These are phyloP conservation scores for Minunthozetes semirufus DNA, from an alignment of 2,888 invertebrate species.

Conservation along the genomic window DNA sequence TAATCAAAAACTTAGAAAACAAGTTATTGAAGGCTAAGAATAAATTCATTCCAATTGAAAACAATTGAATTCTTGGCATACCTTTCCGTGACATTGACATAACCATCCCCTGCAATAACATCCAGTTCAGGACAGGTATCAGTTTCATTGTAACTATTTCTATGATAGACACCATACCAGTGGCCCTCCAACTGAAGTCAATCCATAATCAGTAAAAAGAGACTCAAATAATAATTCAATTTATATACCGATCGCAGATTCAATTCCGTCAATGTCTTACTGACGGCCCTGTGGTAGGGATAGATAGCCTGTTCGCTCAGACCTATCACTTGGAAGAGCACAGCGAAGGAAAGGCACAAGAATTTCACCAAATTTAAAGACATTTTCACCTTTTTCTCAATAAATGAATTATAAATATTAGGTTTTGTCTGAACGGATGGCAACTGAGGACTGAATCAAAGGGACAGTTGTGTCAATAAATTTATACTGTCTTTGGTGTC, in stretches of 20 bases:
- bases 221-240: background rate
- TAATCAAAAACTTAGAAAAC: background rate
- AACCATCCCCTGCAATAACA: background rate
- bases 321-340: background rate
- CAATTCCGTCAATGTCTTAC: background rate
- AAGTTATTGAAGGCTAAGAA: no score
- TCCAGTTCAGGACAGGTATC: constrained; percentile 8
- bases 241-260: background rate
- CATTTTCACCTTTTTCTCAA: background rate
- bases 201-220: background rate
- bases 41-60: no score
- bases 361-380: background rate
- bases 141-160: background rate
- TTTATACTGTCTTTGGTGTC: background rate
- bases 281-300: background rate
- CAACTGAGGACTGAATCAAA: background rate
- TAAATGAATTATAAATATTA: background rate
- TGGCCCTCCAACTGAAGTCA: background rate
- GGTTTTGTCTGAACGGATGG: background rate
- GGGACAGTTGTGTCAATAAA: no score
- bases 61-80: background rate
- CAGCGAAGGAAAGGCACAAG: background rate
- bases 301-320: constrained; percentile 1
- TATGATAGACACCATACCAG: constrained; percentile 11
- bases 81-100: constrained; percentile 5